Percentiles rank a stretch among this genome's conserved stretches.
Conservation (phyloP, 1,140 invertebrate genomes). For the Cydia strobilella region DNA sequence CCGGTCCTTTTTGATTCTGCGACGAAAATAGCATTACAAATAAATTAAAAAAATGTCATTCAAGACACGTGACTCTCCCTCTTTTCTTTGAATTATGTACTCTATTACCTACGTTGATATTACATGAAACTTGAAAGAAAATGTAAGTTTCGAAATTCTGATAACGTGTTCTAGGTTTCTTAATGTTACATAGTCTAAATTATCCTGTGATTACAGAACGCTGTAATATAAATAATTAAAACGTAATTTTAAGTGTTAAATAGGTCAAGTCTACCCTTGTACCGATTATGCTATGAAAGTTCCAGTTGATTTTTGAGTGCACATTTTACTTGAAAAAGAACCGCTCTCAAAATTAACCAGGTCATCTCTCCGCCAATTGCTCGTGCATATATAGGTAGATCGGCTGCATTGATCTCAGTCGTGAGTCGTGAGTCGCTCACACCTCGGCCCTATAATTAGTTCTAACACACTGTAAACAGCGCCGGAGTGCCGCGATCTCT, state of each 20-base stretch:
- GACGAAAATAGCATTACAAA: not conserved
- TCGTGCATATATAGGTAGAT: conserved; percentile 27
- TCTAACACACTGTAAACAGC: conserved; percentile 58
- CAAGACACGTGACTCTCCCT: not conserved
- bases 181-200: too few relatives aligned
- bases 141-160: too few relatives aligned
- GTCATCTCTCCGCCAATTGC: not conserved
- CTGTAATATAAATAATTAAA: too few relatives aligned
- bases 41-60: conserved; percentile 9
- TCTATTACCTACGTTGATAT: too few relatives aligned
- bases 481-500: conserved; percentile 39
- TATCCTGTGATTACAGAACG: too few relatives aligned
- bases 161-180: too few relatives aligned
- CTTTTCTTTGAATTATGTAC: not conserved
- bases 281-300: not conserved
- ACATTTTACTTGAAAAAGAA: not conserved
- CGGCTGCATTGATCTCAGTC: conserved; percentile 40
- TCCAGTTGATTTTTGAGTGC: not conserved
- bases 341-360: not conserved
- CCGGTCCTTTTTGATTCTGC: not conserved
- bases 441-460: conserved; percentile 52
- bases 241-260: too few relatives aligned
- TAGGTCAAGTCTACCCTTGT: too few relatives aligned
- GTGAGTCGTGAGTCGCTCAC: conserved; percentile 46
- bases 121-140: too few relatives aligned